A percentile compares a stretch with the other conserved stretches of the same genome.
These are phyloP conservation scores for Lycaena phlaeas DNA, from an alignment of 2,888 invertebrate genomes.

Conservation along the genomic window DNA sequence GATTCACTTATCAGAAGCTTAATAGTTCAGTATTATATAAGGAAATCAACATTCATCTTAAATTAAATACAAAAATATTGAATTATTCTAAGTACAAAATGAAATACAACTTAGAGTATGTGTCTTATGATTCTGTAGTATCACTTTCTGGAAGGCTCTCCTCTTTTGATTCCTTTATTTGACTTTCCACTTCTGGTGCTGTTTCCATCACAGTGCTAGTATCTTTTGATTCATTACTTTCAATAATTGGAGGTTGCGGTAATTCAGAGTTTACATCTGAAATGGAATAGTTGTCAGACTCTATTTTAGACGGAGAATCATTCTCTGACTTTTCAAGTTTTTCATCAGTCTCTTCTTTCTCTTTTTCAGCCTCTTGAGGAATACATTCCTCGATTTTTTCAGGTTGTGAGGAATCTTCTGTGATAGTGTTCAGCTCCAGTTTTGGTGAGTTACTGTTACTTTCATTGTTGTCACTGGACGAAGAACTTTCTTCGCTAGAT, in stretches of 20 bases:
- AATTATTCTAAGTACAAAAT: constrained; percentile 1
- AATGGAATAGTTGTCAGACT: constrained; percentile 54
- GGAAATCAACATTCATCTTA: neutral
- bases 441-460: constrained; percentile 62
- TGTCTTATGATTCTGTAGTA: neutral
- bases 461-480: constrained; percentile 62
- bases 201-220: constrained; percentile 14
- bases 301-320: constrained; percentile 24
- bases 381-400: constrained; percentile 20
- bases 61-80: constrained; percentile 4
- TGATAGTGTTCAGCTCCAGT: constrained; percentile 35
- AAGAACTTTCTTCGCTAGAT: constrained; percentile 62
- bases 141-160: constrained; percentile 12
- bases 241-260: constrained; percentile 25
- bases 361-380: constrained; percentile 21
- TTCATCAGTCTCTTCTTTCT: constrained; percentile 22
- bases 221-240: constrained; percentile 17
- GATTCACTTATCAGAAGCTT: neutral
- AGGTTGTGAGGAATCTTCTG: constrained; percentile 24
- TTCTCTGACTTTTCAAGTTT: constrained; percentile 22
- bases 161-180: constrained; percentile 14
- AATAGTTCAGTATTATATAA: neutral
- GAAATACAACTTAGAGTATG: neutral
- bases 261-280: constrained; percentile 57
- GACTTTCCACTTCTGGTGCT: constrained; percentile 19